Evolutionary conservation across 2,888 invertebrate species (phyloP), one percentile per base, ranked within the genome.

Genomic region (Rhimphoctona megacephalus): DNA sequence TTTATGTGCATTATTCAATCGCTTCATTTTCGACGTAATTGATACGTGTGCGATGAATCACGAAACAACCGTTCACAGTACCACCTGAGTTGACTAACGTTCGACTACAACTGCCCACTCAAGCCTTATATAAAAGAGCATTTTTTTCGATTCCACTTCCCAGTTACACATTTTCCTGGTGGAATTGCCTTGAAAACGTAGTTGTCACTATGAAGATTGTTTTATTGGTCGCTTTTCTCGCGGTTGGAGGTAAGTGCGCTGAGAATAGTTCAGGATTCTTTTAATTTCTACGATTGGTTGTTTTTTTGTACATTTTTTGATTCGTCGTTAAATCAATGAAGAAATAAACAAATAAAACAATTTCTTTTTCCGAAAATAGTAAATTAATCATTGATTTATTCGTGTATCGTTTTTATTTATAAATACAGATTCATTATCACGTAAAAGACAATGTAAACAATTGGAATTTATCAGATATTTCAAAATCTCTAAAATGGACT

Each of bases 241-340:
- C 74, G n/a, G 61, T 85, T 64, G 67, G 69, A 8, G 78, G 85
- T 85, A 70, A 85, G 81, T 67, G 6, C 36, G 25, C 54, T 22
- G 30, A 39, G 39, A 39, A 9, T 39, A 39, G 1, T 43, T 14
- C 2, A 14, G 11, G 1, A 43, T 14, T 43, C 1, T 43, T 43
- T 43, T 14, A 2, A 43, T 14, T 9, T 11, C 43, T 2, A 39
- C 39, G 7, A 39, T 39, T 7, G 39, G 39, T 39, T 39, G 39
- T 8, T 39, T 6, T 39, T 39, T 39, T 39, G 0, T 36, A 36
- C 39, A 9, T 7, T 6, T 39, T 9, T 9, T 39, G 1, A 39
- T 39, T 36, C 36, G 6, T 6, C 36, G 36, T 5, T 36, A 36
- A 5, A n/a, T n/a, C n/a, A n/a, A n/a, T n/a, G n/a, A 6, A 36